Evolutionary conservation across 2,113 vertebrate genomes (phyloP).

Genomic region (Progne subis): DNA sequence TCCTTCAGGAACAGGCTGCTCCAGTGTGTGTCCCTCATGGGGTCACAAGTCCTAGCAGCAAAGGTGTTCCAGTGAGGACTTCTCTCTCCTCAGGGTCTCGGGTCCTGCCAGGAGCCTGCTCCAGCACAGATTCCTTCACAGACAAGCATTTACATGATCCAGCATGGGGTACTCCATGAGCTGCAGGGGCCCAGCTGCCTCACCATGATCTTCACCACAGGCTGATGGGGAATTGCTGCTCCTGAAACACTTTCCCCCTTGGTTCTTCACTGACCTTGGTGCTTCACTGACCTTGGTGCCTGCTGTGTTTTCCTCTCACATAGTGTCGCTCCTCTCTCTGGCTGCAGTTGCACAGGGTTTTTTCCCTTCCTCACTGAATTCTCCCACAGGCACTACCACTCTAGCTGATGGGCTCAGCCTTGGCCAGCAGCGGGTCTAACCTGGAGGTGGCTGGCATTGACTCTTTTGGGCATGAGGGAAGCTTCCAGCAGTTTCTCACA

Average conservation of each 20-base stretch:
- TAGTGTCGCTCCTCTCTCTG: background rate
- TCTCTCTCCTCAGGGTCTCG: background rate
- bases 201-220: accelerated
- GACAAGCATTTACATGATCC: too few species aligned
- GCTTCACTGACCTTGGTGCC: background rate
- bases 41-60: background rate
- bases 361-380: background rate
- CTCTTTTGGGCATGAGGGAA: background rate
- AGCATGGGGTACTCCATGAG: background rate
- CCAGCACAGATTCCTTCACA: background rate
- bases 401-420: background rate
- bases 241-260: background rate
- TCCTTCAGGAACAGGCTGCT: background rate
- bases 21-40: too few species aligned
- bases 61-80: background rate
- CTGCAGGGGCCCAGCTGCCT: background rate
- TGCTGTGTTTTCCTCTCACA: background rate
- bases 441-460: background rate
- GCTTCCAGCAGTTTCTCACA: background rate
- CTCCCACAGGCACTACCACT: background rate
- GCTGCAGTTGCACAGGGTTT: background rate
- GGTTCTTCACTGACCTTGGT: too few species aligned
- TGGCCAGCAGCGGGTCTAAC: accelerated
- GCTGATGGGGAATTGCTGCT: background rate
- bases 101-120: background rate